A percentile compares a stretch with the other conserved stretches of the same genome.
These are phyloP conservation scores for Antheraea yamamai DNA, from an alignment of 2,888 invertebrate genomes.

Conservation along the genomic window DNA sequence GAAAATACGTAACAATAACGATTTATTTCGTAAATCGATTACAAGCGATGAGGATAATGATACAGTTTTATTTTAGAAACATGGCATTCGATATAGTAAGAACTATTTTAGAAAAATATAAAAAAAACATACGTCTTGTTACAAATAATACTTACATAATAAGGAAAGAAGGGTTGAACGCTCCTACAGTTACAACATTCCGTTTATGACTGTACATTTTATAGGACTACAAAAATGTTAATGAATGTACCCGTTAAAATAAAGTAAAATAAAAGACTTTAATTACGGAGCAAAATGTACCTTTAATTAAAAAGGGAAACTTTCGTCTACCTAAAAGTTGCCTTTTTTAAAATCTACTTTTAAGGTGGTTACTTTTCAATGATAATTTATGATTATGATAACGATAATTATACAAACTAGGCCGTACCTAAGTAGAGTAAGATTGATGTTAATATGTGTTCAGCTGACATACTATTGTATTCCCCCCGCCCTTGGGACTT, in stretches of 20 bases:
- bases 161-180: too few relatives aligned
- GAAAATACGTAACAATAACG: too few relatives aligned
- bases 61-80: too few relatives aligned
- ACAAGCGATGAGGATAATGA: too few relatives aligned
- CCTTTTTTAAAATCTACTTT: background rate
- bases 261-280: background rate
- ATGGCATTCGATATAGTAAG: too few relatives aligned
- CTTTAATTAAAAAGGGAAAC: background rate
- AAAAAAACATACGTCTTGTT: too few relatives aligned
- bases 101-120: too few relatives aligned
- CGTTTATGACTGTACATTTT: background rate
- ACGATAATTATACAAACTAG: background rate
- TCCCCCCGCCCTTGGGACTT: background rate
- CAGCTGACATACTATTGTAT: background rate
- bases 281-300: background rate
- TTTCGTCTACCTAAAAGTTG: background rate
- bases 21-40: too few relatives aligned
- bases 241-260: background rate
- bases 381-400: too few relatives aligned
- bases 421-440: background rate
- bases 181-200: background rate
- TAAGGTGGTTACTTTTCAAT: background rate
- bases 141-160: too few relatives aligned
- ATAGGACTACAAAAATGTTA: background rate
- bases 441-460: background rate